Base-by-base conservation (phyloP, 2,888 invertebrate genomes). In the Caenorhabditis parvicauda region DNA sequence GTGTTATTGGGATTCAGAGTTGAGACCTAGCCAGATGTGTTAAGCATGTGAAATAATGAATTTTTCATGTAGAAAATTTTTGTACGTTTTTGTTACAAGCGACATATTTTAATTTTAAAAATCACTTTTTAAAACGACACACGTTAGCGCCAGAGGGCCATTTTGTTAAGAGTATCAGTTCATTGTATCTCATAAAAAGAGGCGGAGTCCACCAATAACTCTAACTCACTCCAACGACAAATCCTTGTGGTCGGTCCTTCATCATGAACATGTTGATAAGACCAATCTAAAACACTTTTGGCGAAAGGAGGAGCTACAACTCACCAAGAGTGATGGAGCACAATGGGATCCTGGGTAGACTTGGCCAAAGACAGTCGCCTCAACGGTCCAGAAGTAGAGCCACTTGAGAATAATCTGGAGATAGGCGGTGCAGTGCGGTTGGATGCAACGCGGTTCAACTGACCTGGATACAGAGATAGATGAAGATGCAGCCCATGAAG, bases 391-490 rank as follows among this genome's bases (percentile, higher is more conserved):
- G 67, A 69, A 63, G 29, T 55, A 63, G 19, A 80, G 86, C 96
- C 96, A 98, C 85, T 98, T 98, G 82, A 90, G 88, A 83, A 96
- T 91, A 88, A 98, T 91, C 53, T 95, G 85, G 65, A 91, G 83
- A 55, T 90, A 89, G 88, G 98, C 89, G 19, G 7, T 12, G 14
- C 19, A 41, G 6, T 41, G 17, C 7, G 7, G 7, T 85, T 96
- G 98, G 81, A 93, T 88, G 87, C 98, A 21, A 5, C 12, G 5
- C 21, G 6, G n/a, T 39, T 39, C 21, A 9, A 19, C 96, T 91
- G 88, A 98, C 91, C 54, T 95, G 85, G 64, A 92, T 83, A 57
- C 90, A 89, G 88, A 98, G 89, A 86, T 98, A 98, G 82, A 93
- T 88, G 87, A 98, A 98, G 65, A 98, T 87, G 80, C 89, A 88